phyloP scores from a whole-genome alignment of 1,140 invertebrate genomes.

The Psilanteris sp. region DNA sequence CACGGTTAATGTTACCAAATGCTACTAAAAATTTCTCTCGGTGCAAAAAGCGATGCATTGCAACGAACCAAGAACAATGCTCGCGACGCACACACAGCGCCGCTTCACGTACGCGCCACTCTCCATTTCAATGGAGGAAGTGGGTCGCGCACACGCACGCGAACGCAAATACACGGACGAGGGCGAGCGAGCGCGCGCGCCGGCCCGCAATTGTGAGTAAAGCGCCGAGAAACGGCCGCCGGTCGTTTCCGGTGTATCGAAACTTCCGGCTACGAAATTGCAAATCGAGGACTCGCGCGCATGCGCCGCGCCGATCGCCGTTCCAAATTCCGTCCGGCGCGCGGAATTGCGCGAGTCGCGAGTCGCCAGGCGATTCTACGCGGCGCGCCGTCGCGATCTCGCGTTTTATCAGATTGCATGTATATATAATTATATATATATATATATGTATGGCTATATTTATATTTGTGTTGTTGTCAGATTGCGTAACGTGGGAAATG shows the following conservation, averaged over 20 bases:
- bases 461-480: too few species aligned
- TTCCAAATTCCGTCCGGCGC: background rate
- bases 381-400: too few species aligned
- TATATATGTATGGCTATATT: too few species aligned
- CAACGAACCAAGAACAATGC: constrained; percentile 50
- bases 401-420: too few species aligned
- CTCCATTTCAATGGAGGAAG: constrained; percentile 73
- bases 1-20: too few species aligned
- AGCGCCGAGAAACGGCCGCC: constrained; percentile 43
- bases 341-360: too few species aligned
- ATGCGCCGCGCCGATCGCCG: background rate
- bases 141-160: constrained; percentile 67
- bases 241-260: constrained; percentile 72
- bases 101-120: constrained; percentile 63
- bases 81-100: constrained; percentile 28
- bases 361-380: too few species aligned
- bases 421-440: too few species aligned
- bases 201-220: too few species aligned
- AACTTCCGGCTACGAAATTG: constrained; percentile 73
- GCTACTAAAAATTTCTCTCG: too few species aligned
- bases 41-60: constrained; percentile 30
- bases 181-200: too few species aligned
- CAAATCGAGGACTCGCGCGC: constrained; percentile 13
- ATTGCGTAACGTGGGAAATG: too few species aligned
- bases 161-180: constrained; percentile 6